Conservation (phyloP, 2,797 vertebrate genomes). For the Sebastolobus altivelis region DNA sequence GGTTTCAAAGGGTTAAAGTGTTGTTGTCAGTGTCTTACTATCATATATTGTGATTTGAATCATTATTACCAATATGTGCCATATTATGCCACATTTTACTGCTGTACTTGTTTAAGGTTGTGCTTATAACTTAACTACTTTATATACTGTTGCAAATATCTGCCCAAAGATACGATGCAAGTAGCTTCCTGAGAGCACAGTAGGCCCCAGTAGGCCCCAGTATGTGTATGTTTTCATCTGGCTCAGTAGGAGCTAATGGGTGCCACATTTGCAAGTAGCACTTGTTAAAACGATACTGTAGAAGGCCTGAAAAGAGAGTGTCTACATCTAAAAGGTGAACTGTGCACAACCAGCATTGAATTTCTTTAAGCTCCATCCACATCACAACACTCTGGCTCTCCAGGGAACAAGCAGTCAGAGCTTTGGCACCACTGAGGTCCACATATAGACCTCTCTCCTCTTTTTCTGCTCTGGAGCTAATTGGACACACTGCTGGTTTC, state of each 20-base stretch:
- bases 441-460: constrained; percentile 6
- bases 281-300: background rate
- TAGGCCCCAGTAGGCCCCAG: background rate
- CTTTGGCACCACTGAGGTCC: constrained; percentile 40
- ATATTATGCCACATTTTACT: background rate
- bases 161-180: background rate
- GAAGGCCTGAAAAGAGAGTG: background rate
- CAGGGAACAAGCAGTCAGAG: constrained; percentile 21
- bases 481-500: constrained; percentile 34
- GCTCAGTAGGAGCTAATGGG: constrained; percentile 6
- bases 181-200: background rate
- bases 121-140: background rate
- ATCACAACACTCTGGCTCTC: constrained; percentile 8
- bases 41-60: background rate
- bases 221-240: constrained; percentile 2
- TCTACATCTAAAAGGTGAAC: constrained; percentile 14
- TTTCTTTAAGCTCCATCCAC: constrained; percentile 1
- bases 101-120: background rate
- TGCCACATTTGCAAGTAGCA: background rate
- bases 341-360: constrained; percentile 17
- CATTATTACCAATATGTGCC: background rate
- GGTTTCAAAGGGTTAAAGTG: too few species aligned
- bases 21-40: background rate
- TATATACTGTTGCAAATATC: background rate
- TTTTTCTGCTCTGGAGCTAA: constrained; percentile 39